A percentile compares a stretch with the other conserved stretches of the same genome.
Conservation (phyloP, 2,113 vertebrate species). For the Ascaphus truei region DNA sequence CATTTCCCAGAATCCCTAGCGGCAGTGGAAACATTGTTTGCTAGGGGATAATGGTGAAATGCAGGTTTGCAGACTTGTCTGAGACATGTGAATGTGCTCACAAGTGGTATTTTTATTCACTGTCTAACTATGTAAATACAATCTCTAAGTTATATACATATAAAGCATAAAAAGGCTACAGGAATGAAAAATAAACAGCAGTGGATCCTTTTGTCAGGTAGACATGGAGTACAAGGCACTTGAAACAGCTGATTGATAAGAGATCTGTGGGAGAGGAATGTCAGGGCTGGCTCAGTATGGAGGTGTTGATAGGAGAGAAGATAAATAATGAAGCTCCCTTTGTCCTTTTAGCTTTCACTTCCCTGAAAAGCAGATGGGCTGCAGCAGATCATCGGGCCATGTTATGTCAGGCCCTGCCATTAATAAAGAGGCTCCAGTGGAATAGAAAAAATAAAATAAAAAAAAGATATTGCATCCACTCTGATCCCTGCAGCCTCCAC, state of each 20-base stretch:
- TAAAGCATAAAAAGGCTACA: too few species aligned
- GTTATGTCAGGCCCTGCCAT: conserved; percentile 26
- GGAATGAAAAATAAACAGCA: too few species aligned
- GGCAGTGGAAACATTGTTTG: too few species aligned
- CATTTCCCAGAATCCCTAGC: too few species aligned
- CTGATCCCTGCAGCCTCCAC: not conserved
- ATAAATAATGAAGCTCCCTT: conserved; percentile 30
- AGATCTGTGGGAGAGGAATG: conserved; percentile 22
- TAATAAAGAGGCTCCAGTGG: conserved; percentile 19
- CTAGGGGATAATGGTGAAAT: too few species aligned
- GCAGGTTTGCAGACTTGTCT: too few species aligned
- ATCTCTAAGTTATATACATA: too few species aligned
- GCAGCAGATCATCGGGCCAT: conserved; percentile 26
- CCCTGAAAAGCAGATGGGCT: conserved; percentile 27
- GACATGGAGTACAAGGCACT: not conserved
- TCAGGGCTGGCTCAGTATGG: not conserved
- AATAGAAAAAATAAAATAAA: too few species aligned
- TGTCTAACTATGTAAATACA: too few species aligned
- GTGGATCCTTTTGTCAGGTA: not conserved
- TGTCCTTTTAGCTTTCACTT: conserved; percentile 22
- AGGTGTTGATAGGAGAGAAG: conserved; percentile 16
- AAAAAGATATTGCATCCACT: conserved; percentile 3
- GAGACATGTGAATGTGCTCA: too few species aligned
- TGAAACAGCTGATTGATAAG: not conserved
- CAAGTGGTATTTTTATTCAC: too few species aligned